Evolutionary conservation across 2,113 vertebrate genomes (phyloP), one percentile per base, ranked within the genome.

Genomic region (Clarias magur): DNA sequence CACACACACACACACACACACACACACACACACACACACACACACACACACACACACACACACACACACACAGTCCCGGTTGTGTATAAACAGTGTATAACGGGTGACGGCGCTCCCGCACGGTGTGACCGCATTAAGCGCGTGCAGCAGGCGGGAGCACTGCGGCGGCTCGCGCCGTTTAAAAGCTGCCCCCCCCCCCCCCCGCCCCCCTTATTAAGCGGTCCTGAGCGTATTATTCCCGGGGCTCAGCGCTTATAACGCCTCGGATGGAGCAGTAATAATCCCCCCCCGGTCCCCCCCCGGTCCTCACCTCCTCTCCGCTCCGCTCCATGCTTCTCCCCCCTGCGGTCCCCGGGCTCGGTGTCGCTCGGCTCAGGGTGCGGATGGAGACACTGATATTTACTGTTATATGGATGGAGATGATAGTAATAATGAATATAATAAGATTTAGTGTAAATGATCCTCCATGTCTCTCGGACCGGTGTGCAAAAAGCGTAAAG

Each of bases 221-320:
- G 10, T 80, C 57, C 57, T 5, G 56, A 25, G 79, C 56, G 79
- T 27, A 17, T 81, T 81, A 81, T 62, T 38, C 60, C 12, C 79
- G 11, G 0, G 1, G 3, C 23, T 7, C 30, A 1, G 57, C 13
- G 57, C 0, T 81, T 25, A 34, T 60, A 81, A 13, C 57, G 19
- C 56, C 30, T 30, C 30, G 79, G 4, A 21, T 34, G 54, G 23
- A 34, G 30, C 38, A 3, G 34, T 27, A 2, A 80, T 7, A 57
- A 62, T 5, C 42, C 4, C 42, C 42, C 42, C 42, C 42, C 42
- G 3, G 42, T 5, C 42, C 42, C 42, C 42, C 42, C 23, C 4
- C 79, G 57, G 8, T 62, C 79, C 84, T 75, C 78, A 82, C 84
- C 83, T 85, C n/a, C 53, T 57, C 27, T 70, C 27, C 62, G n/a